Base-by-base conservation (phyloP, 1,140 invertebrate species). In the Sarcophaga bullata region DNA sequence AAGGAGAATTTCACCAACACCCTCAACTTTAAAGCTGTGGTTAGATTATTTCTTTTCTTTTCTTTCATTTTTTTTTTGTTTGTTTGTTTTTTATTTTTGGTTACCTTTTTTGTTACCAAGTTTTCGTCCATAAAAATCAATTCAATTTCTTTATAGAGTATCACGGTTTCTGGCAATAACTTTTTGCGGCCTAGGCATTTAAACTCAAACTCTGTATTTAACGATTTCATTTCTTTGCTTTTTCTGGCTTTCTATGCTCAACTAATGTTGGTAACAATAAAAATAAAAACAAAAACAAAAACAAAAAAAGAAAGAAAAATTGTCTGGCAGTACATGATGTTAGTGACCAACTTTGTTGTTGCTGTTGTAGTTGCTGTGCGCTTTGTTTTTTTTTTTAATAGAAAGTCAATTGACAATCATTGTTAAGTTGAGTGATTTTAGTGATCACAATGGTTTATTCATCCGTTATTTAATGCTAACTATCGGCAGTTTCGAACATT, bases 351-450 rank as follows among this genome's bases (percentile, higher is more conserved):
- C 73, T 50, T 78, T 78, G 15, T 50, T 78, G 75, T 10, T 72
- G 62, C 19, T 72, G 62, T 72, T 25, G 62, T 72, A 25, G 62
- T 72, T 72, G n/a, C 37, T 54, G 52, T 54, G 52, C 52, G 10
- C 52, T 17, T n/a, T n/a, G n/a, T n/a, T n/a, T n/a, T n/a, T n/a
- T 17, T 13, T 68, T 68, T 62, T 80, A 80, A 81, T 89, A 85
- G 87, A 87, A 88, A 88, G 87, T 88, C 87, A 88, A 89, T 89
- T 89, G 87, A 88, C 86, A 89, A 87, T 89, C 87, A 87, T 87
- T 83, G 52, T 75, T 75, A 86, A 85, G 85, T 88, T 84, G 86
- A 87, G 84, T 87, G 86, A 88, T 87, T 88, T 86, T 80, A 68
- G 62, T 25, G 62, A 68, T 68, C 62, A 68, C 62, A 68, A 68